These are phyloP conservation scores for Acleris sparsana DNA, from an alignment of 2,888 invertebrate genomes.

Conservation along the genomic window DNA sequence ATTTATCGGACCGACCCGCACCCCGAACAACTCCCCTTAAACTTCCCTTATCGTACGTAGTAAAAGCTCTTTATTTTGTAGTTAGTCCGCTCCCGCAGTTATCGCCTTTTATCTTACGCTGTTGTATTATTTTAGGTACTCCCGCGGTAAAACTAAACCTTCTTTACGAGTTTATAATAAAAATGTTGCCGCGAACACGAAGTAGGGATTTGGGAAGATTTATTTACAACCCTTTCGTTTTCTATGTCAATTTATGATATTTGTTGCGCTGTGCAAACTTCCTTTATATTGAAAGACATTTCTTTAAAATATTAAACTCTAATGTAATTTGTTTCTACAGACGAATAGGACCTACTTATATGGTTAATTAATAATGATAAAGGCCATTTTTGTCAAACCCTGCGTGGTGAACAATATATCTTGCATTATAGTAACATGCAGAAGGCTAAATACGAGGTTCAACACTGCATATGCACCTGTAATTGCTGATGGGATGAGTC, in stretches of 20 bases:
- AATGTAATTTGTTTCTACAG: no score
- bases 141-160: slow-evolving; percentile 39
- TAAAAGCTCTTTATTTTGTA: slow-evolving; percentile 81
- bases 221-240: slow-evolving; percentile 29
- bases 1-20: slow-evolving; percentile 82
- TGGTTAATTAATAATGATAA: no score
- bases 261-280: slow-evolving; percentile 8
- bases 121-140: slow-evolving; percentile 46
- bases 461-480: no score
- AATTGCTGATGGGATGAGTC: no score
- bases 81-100: slow-evolving; percentile 71
- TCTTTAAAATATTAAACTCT: no score
- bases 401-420: no score
- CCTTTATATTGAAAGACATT: neutral
- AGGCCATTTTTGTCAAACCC: no score
- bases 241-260: slow-evolving; percentile 26
- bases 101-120: slow-evolving; percentile 70
- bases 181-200: slow-evolving; percentile 37
- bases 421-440: no score
- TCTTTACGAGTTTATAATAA: slow-evolving; percentile 43
- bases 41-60: slow-evolving; percentile 80
- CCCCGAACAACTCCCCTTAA: slow-evolving; percentile 77
- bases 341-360: no score
- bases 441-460: no score
- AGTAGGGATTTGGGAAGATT: slow-evolving; percentile 24